Evolutionary conservation across 2,797 vertebrate species (phyloP).

Genomic region (Siniperca scherzeri): DNA sequence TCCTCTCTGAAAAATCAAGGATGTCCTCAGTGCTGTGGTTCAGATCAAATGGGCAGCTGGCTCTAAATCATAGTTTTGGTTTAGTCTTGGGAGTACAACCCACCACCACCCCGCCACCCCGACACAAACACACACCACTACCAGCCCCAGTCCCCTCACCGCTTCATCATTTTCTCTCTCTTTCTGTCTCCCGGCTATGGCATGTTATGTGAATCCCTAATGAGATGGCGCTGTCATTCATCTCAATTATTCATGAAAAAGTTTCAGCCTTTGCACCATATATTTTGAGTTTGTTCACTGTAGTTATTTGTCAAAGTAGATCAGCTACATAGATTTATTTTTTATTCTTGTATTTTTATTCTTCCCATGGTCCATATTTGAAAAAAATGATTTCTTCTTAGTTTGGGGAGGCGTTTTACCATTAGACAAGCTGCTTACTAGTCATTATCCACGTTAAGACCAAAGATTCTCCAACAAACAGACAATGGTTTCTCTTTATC

Average conservation of each 20-base stretch:
- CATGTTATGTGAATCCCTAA: slow-evolving; percentile 75
- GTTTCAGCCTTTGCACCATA: slow-evolving; percentile 50
- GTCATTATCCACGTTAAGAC: not conserved
- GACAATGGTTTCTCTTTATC: not conserved
- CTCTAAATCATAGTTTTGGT: slow-evolving; percentile 56
- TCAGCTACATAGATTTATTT: not conserved
- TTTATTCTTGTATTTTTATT: not conserved
- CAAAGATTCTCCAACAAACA: not conserved
- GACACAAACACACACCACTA: not conserved
- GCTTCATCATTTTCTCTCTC: slow-evolving; percentile 54
- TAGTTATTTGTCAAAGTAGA: slow-evolving; percentile 1
- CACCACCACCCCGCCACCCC: not conserved
- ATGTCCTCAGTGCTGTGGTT: slow-evolving; percentile 24
- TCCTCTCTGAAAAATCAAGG: slow-evolving; percentile 14
- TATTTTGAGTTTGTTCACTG: not conserved
- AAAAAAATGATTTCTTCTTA: not conserved
- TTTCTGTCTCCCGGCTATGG: slow-evolving; percentile 50
- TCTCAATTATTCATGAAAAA: slow-evolving; percentile 80
- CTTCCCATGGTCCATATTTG: no score
- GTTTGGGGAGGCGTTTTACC: not conserved
- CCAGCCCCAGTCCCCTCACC: not conserved
- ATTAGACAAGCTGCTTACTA: not conserved
- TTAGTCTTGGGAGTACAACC: slow-evolving; percentile 1
- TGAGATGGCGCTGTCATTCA: slow-evolving; percentile 71
- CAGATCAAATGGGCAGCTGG: slow-evolving; percentile 52